Evolutionary conservation across 2,113 vertebrate genomes (phyloP), one percentile per base, ranked within the genome.

Genomic region (Epinephelus cyanopodus): DNA sequence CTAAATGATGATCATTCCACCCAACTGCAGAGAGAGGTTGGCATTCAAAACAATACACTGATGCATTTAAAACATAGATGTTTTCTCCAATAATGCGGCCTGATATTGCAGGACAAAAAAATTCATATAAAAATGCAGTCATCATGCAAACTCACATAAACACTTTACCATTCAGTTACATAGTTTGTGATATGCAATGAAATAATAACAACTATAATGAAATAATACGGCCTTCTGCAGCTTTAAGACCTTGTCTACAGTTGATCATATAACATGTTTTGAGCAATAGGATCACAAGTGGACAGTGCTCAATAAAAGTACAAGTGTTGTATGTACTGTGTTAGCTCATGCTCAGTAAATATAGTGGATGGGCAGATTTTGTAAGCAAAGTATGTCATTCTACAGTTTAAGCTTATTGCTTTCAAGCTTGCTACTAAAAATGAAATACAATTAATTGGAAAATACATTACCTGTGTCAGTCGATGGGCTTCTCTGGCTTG

Each of bases 31-130:
- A 50, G 14, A 82, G 65, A 69, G 56, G 66, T 17, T 83, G 81
- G 21, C 57, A 77, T 77, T 75, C 57, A 71, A 77, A 83, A 71
- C 74, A 65, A 83, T 65, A 58, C 52, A 77, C 5, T 48, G 74
- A 77, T 0, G 17, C 45, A 77, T 77, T 82, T 71, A 70, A 5
- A 54, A 75, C 29, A 58, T 62, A 75, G 2, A 81, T 67, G n/a
- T 68, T 79, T 66, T 54, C 62, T 74, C 85, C 85, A 83, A 18
- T 72, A 82, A 86, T 74, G 66, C 6, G 0, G 73, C 79, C 74
- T 86, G 85, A 67, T 62, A 37, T 62, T 21, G 60, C 60, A 37
- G 60, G 60, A 62, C 60, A n/a, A n/a, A n/a, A n/a, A n/a, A 60
- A 27, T 27, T 5, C 58, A 61, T 18, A 61, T 33, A 61, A 61